These are phyloP conservation scores for Sphaerophoria rueppellii DNA, from an alignment of 2,888 invertebrate species.

Conservation along the genomic window DNA sequence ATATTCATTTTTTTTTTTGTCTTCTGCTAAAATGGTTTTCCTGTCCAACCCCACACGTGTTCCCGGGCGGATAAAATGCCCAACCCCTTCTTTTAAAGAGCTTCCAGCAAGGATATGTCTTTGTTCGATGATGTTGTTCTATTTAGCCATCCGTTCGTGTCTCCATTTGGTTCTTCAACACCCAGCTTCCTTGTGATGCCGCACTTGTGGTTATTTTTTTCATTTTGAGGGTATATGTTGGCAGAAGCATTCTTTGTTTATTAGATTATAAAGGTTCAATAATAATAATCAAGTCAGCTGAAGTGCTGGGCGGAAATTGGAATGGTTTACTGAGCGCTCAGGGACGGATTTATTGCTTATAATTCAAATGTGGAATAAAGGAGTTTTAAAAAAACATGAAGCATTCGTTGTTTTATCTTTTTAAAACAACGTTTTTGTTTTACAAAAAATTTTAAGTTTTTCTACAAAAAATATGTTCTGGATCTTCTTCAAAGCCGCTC, in stretches of 20 bases:
- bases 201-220: constrained; percentile 20
- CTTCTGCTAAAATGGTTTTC: background rate
- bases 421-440: too few species aligned
- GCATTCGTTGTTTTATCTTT: too few species aligned
- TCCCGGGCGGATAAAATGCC: background rate
- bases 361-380: too few species aligned
- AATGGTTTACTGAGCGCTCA: background rate
- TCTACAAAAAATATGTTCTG: background rate
- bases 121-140: constrained; percentile 56
- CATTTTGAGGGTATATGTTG: constrained; percentile 39
- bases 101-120: constrained; percentile 47
- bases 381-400: too few species aligned
- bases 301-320: constrained; percentile 2
- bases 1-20: background rate
- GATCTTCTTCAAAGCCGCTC: background rate
- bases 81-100: background rate
- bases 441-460: too few species aligned
- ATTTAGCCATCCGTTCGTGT: constrained; percentile 21
- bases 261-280: constrained; percentile 69
- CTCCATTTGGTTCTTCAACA: constrained; percentile 1
- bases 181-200: constrained; percentile 3
- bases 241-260: constrained; percentile 49
- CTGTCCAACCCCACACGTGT: constrained; percentile 10
- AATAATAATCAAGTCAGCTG: constrained; percentile 65
- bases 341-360: background rate